Percentiles rank a stretch among this genome's conserved stretches.
Conservation (phyloP, 2,888 invertebrate genomes). For the Petrolisthes manimaculis region DNA sequence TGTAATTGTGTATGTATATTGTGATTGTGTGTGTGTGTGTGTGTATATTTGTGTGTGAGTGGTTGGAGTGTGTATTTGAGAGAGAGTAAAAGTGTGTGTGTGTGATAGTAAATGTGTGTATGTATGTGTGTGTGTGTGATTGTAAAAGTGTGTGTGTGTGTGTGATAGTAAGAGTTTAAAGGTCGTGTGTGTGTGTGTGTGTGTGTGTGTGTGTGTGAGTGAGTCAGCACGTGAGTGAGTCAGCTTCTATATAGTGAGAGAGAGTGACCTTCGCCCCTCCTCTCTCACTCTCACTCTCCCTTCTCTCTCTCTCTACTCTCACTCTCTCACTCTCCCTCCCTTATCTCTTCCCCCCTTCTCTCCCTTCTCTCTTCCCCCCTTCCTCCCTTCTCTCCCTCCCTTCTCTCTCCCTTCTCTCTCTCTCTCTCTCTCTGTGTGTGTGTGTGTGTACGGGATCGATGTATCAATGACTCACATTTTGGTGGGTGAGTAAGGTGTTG, state of each 20-base stretch:
- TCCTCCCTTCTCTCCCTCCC: not conserved
- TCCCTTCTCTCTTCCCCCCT: not conserved
- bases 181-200: too few species aligned
- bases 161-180: not conserved
- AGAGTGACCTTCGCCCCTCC: slow-evolving; percentile 32
- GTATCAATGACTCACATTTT: too few species aligned
- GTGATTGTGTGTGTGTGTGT: too few species aligned
- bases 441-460: not conserved
- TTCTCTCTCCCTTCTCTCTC: not conserved
- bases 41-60: too few species aligned
- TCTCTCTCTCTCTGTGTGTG: not conserved
- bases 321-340: not conserved
- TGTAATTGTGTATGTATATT: too few species aligned
- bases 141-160: not conserved
- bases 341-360: not conserved
- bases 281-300: not conserved
- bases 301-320: not conserved
- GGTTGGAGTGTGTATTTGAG: too few species aligned
- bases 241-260: slow-evolving; percentile 3
- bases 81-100: too few species aligned
- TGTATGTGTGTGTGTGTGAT: too few species aligned
- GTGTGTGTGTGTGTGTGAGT: slow-evolving; percentile 8
- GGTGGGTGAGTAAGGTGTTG: too few species aligned
- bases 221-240: slow-evolving; percentile 11
- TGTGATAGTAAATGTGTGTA: too few species aligned